A percentile compares a stretch with the other conserved stretches of the same genome.
These are phyloP conservation scores for Drosophila imparisetae DNA, from an alignment of 2,888 invertebrate genomes.

Conservation along the genomic window DNA sequence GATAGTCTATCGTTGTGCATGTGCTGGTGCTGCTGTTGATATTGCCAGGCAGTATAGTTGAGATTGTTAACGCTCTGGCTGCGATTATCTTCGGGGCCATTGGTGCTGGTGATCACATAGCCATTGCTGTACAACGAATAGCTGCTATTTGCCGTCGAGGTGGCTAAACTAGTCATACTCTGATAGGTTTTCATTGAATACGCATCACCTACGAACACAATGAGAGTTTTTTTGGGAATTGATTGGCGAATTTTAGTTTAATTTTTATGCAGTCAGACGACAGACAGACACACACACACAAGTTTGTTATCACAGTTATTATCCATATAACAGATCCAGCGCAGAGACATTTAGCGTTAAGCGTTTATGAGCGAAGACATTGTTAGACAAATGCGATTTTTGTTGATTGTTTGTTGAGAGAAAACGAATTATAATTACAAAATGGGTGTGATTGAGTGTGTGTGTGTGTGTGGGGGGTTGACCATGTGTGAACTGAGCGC, in stretches of 20 bases:
- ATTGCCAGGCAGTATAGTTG: slow-evolving; percentile 50
- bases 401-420: neutral
- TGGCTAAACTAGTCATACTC: slow-evolving; percentile 85
- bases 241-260: slow-evolving; percentile 36
- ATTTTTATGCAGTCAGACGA: slow-evolving; percentile 17
- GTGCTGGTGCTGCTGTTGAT: slow-evolving; percentile 40
- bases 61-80: slow-evolving; percentile 74
- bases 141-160: slow-evolving; percentile 84
- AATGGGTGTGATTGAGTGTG: slow-evolving; percentile 9
- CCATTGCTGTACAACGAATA: slow-evolving; percentile 84
- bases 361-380: slow-evolving; percentile 58
- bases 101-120: slow-evolving; percentile 74
- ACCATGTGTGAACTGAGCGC: slow-evolving; percentile 43
- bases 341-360: slow-evolving; percentile 47
- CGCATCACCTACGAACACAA: slow-evolving; percentile 83
- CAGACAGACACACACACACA: slow-evolving; percentile 28
- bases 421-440: slow-evolving; percentile 29
- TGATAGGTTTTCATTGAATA: slow-evolving; percentile 85
- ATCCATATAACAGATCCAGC: slow-evolving; percentile 28
- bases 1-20: slow-evolving; percentile 35
- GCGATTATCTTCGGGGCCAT: slow-evolving; percentile 59
- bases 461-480: slow-evolving; percentile 6
- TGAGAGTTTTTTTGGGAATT: slow-evolving; percentile 47
- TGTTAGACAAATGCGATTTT: slow-evolving; percentile 64
- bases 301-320: slow-evolving; percentile 22